Evolutionary conservation across 2,113 vertebrate species (phyloP).

Genomic region (Prochilodus magdalenae): DNA sequence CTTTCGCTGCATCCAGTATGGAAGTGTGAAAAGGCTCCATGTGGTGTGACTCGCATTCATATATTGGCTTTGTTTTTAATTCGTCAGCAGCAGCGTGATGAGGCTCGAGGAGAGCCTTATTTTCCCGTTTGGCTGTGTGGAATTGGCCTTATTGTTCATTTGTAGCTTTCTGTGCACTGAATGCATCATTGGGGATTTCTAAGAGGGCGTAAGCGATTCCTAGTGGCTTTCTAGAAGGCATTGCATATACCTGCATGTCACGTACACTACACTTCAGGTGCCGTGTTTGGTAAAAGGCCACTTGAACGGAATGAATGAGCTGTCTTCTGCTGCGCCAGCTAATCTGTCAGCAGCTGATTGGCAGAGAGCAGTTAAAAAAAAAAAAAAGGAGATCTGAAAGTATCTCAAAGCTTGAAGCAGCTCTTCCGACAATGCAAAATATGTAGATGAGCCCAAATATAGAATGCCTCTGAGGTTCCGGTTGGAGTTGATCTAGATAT

Average conservation of each 20-base stretch:
- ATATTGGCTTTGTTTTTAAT: not conserved
- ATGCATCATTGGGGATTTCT: too few species aligned
- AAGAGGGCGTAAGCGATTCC: too few species aligned
- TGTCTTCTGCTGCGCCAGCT: not conserved
- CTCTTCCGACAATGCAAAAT: conserved; percentile 29
- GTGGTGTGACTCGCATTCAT: not conserved
- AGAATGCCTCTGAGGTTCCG: conserved; percentile 24
- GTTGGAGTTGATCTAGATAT: conserved; percentile 29
- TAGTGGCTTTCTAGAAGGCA: too few species aligned
- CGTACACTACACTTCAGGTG: not conserved
- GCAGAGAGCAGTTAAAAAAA: not conserved
- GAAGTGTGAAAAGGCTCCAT: too few species aligned
- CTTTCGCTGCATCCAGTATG: too few species aligned
- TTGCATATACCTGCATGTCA: too few species aligned
- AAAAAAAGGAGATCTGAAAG: conserved; percentile 10
- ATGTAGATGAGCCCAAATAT: conserved; percentile 35
- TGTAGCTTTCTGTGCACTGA: too few species aligned
- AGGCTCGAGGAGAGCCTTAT: too few species aligned
- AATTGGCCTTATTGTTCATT: too few species aligned
- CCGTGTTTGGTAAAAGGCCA: not conserved
- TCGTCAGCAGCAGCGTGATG: not conserved
- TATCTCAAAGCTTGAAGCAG: conserved; percentile 27
- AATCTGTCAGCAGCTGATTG: not conserved
- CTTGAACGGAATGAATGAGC: not conserved
- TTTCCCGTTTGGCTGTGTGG: too few species aligned